phyloP scores from a whole-genome alignment of 1,140 invertebrate species.

The Neodiprion pinetum region DNA sequence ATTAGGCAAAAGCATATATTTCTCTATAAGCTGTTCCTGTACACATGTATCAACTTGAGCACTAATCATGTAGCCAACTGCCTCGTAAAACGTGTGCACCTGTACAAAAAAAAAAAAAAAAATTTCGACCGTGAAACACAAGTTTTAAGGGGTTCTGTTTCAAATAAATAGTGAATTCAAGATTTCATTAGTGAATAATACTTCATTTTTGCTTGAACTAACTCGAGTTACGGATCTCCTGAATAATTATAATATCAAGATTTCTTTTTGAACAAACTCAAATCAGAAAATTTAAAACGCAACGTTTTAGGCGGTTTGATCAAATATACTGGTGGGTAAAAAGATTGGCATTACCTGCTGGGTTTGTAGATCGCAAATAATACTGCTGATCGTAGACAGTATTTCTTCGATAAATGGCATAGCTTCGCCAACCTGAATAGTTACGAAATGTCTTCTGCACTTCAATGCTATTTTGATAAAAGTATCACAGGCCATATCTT shows the following conservation, averaged over 20 bases:
- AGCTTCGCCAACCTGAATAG: slow-evolving; percentile 94
- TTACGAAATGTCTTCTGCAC: slow-evolving; percentile 97
- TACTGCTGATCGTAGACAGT: slow-evolving; percentile 92
- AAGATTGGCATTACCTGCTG: slow-evolving; percentile 75
- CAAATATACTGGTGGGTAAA: no score
- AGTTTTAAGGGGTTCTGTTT: neutral
- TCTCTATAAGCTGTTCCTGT: slow-evolving; percentile 95
- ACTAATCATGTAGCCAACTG: slow-evolving; percentile 98
- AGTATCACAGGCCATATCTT: slow-evolving; percentile 99
- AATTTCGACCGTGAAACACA: neutral
- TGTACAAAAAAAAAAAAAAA: slow-evolving; percentile 50
- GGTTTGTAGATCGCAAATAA: slow-evolving; percentile 98
- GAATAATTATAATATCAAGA: neutral
- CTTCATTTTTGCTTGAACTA: slow-evolving; percentile 3
- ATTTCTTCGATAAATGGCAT: slow-evolving; percentile 99
- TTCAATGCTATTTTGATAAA: slow-evolving; percentile 99
- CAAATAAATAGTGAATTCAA: no score
- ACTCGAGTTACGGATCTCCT: neutral
- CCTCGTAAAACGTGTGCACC: slow-evolving; percentile 99
- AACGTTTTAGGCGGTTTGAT: neutral
- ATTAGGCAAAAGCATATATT: slow-evolving; percentile 98
- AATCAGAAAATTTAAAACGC: neutral
- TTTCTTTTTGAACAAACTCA: neutral
- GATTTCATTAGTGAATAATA: neutral
- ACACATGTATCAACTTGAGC: slow-evolving; percentile 88